These are phyloP conservation scores for Dinoponera quadriceps DNA, from an alignment of 1,140 invertebrate genomes.

Conservation along the genomic window DNA sequence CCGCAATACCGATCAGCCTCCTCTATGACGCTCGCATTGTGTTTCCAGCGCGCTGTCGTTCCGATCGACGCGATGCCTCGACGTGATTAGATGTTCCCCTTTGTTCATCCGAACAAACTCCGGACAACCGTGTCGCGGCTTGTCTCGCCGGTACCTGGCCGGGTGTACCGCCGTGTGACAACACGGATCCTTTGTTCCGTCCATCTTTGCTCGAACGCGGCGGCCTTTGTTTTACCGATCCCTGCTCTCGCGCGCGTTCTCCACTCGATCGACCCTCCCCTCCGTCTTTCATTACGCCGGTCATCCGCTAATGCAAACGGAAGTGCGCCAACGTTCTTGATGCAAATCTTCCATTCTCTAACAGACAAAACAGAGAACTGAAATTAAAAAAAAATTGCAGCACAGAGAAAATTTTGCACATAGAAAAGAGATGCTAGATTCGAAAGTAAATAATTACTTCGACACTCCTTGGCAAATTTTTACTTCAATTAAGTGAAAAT, in stretches of 20 bases:
- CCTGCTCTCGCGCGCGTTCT: neutral
- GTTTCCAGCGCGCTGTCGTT: conserved; percentile 5
- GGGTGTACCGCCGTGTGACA: conserved; percentile 38
- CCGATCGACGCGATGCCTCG: conserved; percentile 19
- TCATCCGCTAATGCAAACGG: neutral
- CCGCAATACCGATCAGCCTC: conserved; percentile 65
- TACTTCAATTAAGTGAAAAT: too few relatives aligned
- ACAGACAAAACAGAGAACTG: neutral
- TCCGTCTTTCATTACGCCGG: neutral
- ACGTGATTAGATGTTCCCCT: conserved; percentile 36
- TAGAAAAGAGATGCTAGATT: too few relatives aligned
- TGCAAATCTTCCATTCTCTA: neutral
- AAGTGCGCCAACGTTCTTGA: neutral
- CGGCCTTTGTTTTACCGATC: conserved; percentile 40
- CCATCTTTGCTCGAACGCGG: conserved; percentile 16
- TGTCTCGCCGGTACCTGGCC: conserved; percentile 12
- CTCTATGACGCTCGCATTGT: conserved; percentile 21
- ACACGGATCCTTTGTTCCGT: conserved; percentile 28
- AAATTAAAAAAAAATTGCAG: too few relatives aligned
- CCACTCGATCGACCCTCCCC: neutral
- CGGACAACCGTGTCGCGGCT: neutral
- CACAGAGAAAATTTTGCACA: too few relatives aligned
- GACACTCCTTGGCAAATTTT: too few relatives aligned
- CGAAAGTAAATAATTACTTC: too few relatives aligned
- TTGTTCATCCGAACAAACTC: conserved; percentile 43